phyloP scores from a whole-genome alignment of 2,888 invertebrate genomes.

The Lasioglossum figueresi region DNA sequence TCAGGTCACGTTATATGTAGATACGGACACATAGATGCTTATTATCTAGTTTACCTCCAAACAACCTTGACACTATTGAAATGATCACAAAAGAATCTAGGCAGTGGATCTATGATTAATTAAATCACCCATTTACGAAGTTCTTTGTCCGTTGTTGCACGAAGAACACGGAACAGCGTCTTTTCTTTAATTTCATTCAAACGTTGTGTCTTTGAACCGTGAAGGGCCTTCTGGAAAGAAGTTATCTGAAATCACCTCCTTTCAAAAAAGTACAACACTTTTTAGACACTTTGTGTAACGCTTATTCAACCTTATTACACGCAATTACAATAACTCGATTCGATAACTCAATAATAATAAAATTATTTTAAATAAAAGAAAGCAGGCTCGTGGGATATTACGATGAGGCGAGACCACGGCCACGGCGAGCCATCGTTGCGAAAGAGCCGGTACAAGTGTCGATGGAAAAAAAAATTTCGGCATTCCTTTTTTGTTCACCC shows the following conservation, averaged over 20 bases:
- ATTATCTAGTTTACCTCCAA: slow-evolving; percentile 38
- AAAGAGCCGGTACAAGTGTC: not conserved
- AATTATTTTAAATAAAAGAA: no score
- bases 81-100: slow-evolving; percentile 32
- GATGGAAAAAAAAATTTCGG: slow-evolving; percentile 15
- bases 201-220: not conserved
- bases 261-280: no score
- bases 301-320: no score
- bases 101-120: slow-evolving; percentile 37
- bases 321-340: no score
- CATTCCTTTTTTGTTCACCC: slow-evolving; percentile 1
- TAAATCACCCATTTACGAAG: not conserved
- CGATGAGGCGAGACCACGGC: no score
- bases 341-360: no score
- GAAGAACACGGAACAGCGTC: not conserved
- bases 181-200: not conserved
- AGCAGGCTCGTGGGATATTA: no score
- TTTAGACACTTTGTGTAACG: no score
- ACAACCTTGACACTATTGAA: slow-evolving; percentile 49
- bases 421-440: no score
- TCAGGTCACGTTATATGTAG: slow-evolving; percentile 41
- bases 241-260: no score
- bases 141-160: not conserved
- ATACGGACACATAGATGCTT: slow-evolving; percentile 32
- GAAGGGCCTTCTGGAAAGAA: no score